Percentiles rank a stretch among this genome's conserved stretches.
These are phyloP conservation scores for Galleria mellonella DNA, from an alignment of 1,140 invertebrate genomes.

Conservation along the genomic window DNA sequence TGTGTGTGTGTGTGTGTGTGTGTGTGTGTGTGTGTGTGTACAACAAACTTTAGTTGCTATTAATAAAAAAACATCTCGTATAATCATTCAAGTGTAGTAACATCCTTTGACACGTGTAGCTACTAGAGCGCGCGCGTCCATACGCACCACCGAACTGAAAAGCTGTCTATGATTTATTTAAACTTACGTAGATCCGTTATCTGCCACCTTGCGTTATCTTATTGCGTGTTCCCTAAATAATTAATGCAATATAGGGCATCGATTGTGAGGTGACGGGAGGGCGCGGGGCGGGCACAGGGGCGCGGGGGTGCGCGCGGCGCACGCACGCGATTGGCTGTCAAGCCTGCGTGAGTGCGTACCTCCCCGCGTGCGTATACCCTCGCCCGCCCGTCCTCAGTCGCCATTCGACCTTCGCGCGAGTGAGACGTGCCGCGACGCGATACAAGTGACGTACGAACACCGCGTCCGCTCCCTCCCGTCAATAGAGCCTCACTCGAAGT, in stretches of 20 bases:
- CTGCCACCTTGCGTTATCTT: constrained; percentile 71
- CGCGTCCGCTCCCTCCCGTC: constrained; percentile 30
- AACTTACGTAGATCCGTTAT: constrained; percentile 59
- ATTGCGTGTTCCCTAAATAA: constrained; percentile 75
- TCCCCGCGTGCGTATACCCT: constrained; percentile 63
- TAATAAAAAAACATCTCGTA: too few relatives aligned
- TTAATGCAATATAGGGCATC: constrained; percentile 75
- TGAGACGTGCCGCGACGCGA: constrained; percentile 30
- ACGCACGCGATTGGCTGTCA: constrained; percentile 72
- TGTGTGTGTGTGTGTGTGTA: too few relatives aligned
- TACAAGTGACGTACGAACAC: constrained; percentile 33
- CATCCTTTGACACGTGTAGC: background rate
- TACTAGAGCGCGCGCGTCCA: constrained; percentile 2
- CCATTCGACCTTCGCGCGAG: constrained; percentile 36
- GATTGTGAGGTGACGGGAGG: constrained; percentile 70
- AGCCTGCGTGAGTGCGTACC: constrained; percentile 67
- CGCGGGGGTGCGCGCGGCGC: constrained; percentile 63
- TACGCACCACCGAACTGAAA: constrained; percentile 7
- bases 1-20: too few relatives aligned
- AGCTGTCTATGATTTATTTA: constrained; percentile 62
- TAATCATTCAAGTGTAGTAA: too few relatives aligned
- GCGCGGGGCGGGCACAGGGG: constrained; percentile 48
- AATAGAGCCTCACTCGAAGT: constrained; percentile 28
- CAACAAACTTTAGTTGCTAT: too few relatives aligned
- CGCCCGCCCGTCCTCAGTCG: constrained; percentile 56